Base-by-base conservation (phyloP, 2,113 vertebrate species). In the Gasterosteus aculeatus region DNA sequence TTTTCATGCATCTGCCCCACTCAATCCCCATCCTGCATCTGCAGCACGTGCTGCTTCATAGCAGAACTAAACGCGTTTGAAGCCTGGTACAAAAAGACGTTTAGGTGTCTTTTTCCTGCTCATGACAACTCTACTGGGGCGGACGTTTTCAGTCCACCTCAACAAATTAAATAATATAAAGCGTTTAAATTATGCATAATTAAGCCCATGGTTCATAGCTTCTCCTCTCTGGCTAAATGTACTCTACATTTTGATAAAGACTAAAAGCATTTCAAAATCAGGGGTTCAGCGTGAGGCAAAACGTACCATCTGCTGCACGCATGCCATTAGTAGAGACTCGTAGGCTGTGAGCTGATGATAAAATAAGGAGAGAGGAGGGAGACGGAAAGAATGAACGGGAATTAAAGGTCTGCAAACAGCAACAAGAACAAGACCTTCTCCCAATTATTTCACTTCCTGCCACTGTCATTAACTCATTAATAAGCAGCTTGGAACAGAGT, bases 401-500 rank as follows among this genome's bases (percentile, higher is more conserved):
- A 87, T 56, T 53, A 66, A 64, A 67, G 41, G 33, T 80, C 78
- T 81, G 73, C 75, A 65, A 29, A 44, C 62, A 80, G 59, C 72
- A 71, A 71, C 69, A 76, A 44, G 77, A 63, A 75, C 16, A 0
- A 31, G 58, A 77, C 49, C 44, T 46, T 68, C 61, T 79, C 68
- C 73, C 58, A 51, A 53, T 84, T 68, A 41, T 49, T 65, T 77
- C 70, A 69, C 56, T 77, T 85, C 70, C 75, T 72, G 53, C 75
- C 44, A n/a, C 35, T 15, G 14, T 68, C 44, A 67, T 69, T 77
- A 72, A 81, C 77, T 63, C 75, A 72, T 81, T 84, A 87, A 87
- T 69, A 73, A 88, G 68, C 72, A 41, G 77, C 80, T 51, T 60
- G 69, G 51, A 85, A 75, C 7, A 3, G 62, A 73, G 56, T 80